Evolutionary conservation across 2,797 vertebrate species (phyloP).

Genomic region (Paratrypauchen microcephalus): DNA sequence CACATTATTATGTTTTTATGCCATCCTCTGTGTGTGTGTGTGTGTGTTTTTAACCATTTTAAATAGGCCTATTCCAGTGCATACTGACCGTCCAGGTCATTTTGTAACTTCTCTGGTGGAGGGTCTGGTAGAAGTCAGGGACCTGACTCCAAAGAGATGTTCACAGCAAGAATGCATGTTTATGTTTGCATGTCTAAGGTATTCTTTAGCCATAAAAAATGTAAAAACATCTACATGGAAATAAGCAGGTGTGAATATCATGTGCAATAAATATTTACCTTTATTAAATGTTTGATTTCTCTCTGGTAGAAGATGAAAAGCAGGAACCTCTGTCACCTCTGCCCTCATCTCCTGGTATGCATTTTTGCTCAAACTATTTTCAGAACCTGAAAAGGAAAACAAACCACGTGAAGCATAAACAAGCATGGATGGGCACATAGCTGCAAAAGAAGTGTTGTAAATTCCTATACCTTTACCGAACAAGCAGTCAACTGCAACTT

Average conservation of each 20-base stretch:
- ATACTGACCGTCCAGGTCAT: too few relatives aligned
- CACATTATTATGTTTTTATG: not conserved
- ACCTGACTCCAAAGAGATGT: not conserved
- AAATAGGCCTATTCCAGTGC: too few relatives aligned
- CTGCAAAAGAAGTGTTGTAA: slow-evolving; percentile 49
- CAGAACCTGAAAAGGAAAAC: slow-evolving; percentile 51
- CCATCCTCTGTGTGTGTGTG: not conserved
- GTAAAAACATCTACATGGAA: too few relatives aligned
- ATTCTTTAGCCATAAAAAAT: too few relatives aligned
- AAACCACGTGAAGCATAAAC: slow-evolving; percentile 30
- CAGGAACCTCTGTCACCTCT: slow-evolving; percentile 84
- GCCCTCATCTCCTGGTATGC: slow-evolving; percentile 91
- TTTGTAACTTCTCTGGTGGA: too few relatives aligned
- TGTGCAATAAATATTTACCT: slow-evolving; percentile 45
- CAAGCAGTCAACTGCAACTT: slow-evolving; percentile 31
- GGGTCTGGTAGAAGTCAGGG: too few relatives aligned
- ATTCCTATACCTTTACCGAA: slow-evolving; percentile 54
- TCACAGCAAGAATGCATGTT: too few relatives aligned
- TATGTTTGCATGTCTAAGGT: too few relatives aligned
- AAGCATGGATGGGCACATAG: slow-evolving; percentile 33
- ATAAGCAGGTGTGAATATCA: not conserved
- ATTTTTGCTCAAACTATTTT: slow-evolving; percentile 70
- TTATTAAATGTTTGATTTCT: slow-evolving; percentile 38
- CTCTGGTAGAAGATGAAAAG: slow-evolving; percentile 65
- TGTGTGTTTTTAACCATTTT: too few relatives aligned